Percentiles rank a stretch among this genome's conserved stretches.
These are phyloP conservation scores for Osmoderma eremita DNA, from an alignment of 2,888 invertebrate genomes.

Conservation along the genomic window DNA sequence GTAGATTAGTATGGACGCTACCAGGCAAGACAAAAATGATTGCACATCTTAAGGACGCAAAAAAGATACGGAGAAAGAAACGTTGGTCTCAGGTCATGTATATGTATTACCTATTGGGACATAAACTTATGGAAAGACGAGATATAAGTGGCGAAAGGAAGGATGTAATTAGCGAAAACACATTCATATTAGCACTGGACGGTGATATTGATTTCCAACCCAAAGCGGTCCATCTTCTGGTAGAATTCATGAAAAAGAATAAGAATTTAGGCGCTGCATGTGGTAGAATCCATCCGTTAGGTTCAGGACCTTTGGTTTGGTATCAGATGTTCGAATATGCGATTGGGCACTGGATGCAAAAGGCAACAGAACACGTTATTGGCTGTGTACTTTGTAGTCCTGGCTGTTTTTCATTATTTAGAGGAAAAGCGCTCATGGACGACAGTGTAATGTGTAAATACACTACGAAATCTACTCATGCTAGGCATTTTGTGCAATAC, in stretches of 20 bases:
- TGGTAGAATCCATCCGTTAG: slow-evolving; percentile 89
- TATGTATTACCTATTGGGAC: slow-evolving; percentile 90
- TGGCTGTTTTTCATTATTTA: slow-evolving; percentile 91
- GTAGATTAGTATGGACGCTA: slow-evolving; percentile 82
- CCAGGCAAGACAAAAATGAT: slow-evolving; percentile 87
- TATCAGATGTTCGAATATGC: slow-evolving; percentile 85
- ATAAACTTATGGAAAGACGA: slow-evolving; percentile 65
- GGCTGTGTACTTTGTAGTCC: slow-evolving; percentile 92
- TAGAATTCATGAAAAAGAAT: slow-evolving; percentile 89
- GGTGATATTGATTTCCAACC: slow-evolving; percentile 92
- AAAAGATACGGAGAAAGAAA: slow-evolving; percentile 88
- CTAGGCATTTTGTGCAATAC: slow-evolving; percentile 88
- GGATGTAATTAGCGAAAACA: slow-evolving; percentile 68
- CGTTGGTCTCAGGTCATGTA: slow-evolving; percentile 97
- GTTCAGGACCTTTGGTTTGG: slow-evolving; percentile 67
- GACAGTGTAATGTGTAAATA: slow-evolving; percentile 91
- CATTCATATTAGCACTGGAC: slow-evolving; percentile 84
- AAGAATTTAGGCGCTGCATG: slow-evolving; percentile 84
- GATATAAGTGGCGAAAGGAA: slow-evolving; percentile 62
- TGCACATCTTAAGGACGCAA: slow-evolving; percentile 89
- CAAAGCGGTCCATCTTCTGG: slow-evolving; percentile 77
- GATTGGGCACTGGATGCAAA: slow-evolving; percentile 93
- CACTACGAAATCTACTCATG: slow-evolving; percentile 80
- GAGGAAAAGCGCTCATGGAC: slow-evolving; percentile 90
- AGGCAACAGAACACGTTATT: slow-evolving; percentile 90